Percentiles rank a stretch among this genome's conserved stretches.
These are phyloP conservation scores for Papilio gigon DNA, from an alignment of 2,888 invertebrate species.

Conservation along the genomic window DNA sequence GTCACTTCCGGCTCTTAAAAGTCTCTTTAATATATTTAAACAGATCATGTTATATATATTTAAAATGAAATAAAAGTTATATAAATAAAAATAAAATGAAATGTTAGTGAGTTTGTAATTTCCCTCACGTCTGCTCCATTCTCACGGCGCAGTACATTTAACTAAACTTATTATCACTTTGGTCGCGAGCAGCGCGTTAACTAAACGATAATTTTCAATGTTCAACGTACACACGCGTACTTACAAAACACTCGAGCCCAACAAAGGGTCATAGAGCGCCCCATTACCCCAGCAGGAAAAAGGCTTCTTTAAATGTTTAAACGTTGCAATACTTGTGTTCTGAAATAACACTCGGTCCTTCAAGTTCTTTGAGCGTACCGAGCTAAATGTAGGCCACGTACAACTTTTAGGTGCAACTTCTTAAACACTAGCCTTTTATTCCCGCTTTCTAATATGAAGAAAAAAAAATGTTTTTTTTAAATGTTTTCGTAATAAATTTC, in stretches of 20 bases:
- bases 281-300: constrained; percentile 40
- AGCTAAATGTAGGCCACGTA: constrained; percentile 25
- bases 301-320: constrained; percentile 40
- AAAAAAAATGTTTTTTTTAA: neutral
- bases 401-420: constrained; percentile 3
- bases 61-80: constrained; percentile 1
- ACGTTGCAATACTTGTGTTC: constrained; percentile 35
- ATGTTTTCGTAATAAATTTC: neutral
- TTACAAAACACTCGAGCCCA: constrained; percentile 41
- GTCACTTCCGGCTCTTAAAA: too few species aligned
- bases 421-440: constrained; percentile 4
- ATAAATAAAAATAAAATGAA: constrained; percentile 4
- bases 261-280: constrained; percentile 40
- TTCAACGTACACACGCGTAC: constrained; percentile 38
- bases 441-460: neutral
- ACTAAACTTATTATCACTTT: constrained; percentile 38
- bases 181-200: constrained; percentile 36
- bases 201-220: constrained; percentile 40
- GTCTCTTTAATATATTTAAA: neutral
- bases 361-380: constrained; percentile 24
- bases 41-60: neutral
- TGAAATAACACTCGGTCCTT: constrained; percentile 36
- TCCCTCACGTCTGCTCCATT: constrained; percentile 21
- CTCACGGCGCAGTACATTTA: constrained; percentile 25
- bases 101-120: neutral